Evolutionary conservation across 2,888 invertebrate species (phyloP), one percentile per base, ranked within the genome.

Genomic region (Meta bourneti): DNA sequence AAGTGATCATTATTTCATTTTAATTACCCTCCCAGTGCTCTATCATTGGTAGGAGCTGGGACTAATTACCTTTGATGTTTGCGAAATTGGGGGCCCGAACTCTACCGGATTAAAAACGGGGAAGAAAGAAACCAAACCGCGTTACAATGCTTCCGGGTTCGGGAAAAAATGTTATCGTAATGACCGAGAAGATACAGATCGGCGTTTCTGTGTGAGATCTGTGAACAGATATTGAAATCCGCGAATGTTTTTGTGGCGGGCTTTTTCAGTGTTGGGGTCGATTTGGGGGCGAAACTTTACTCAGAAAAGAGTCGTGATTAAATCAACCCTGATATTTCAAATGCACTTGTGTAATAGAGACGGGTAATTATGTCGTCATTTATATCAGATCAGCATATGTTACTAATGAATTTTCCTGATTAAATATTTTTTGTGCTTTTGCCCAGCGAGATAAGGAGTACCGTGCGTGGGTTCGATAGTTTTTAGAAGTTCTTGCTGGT

Each of bases 1-100:
- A 84, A 61, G 69, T 70, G 83, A 89, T 89, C 83, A 89, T 89
- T 89, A 89, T 82, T 83, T 83, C 83, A 83, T 83, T 83, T 78
- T 89, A 89, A 89, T 89, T 89, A 89, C 89, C 71, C 54, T 77
- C 75, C 71, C 71, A 54, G 48, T 52, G 19, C 49, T 77, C 77
- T 89, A 48, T 75, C 82, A 72, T 75, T 83, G 77, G 61, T 61
- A 71, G 83, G 78, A 78, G 78, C 78, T 69, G 61, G 34, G 75
- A 19, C 89, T 89, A 89, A 89, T 89, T 89, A 89, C 83, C 83
- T 89, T 89, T 89, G 89, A 89, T 78, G 78, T 89, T 16, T 7
- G 70, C 48, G 52, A 51, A 51, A 11, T 75, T 85, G 19, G n/a
- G 72, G n/a, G 54, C 51, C 74, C 74, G 20, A 83, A 48, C 16